A percentile compares a stretch with the other conserved stretches of the same genome.
phyloP scores from a whole-genome alignment of 1,140 invertebrate species.

The Listronotus oregonensis region DNA sequence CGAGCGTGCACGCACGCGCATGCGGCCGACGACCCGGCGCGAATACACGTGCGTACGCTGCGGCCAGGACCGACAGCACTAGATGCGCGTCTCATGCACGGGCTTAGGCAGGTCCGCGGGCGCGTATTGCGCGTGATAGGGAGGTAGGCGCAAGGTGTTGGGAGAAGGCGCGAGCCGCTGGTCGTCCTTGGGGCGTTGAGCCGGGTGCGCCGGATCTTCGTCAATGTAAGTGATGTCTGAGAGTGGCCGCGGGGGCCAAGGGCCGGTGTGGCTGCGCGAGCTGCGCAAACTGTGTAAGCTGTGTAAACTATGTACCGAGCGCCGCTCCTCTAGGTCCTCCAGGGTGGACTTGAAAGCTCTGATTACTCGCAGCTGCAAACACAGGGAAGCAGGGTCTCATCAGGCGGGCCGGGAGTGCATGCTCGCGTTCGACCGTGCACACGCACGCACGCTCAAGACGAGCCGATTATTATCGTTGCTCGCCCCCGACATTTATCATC shows the following conservation, averaged over 20 bases:
- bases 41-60: slow-evolving; percentile 33
- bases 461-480: slow-evolving; percentile 1
- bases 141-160: slow-evolving; percentile 52
- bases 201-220: slow-evolving; percentile 74
- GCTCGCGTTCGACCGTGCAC: slow-evolving; percentile 44
- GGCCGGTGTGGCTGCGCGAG: slow-evolving; percentile 78
- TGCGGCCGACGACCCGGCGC: slow-evolving; percentile 1
- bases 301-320: slow-evolving; percentile 96
- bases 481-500: slow-evolving; percentile 17
- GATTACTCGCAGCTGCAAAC: slow-evolving; percentile 99
- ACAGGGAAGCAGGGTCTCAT: slow-evolving; percentile 60
- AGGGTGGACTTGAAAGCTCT: slow-evolving; percentile 99
- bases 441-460: slow-evolving; percentile 37
- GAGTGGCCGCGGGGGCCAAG: slow-evolving; percentile 75
- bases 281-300: slow-evolving; percentile 92
- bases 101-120: slow-evolving; percentile 66
- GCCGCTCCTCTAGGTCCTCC: slow-evolving; percentile 98
- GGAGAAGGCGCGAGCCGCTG: slow-evolving; percentile 55
- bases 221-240: slow-evolving; percentile 92
- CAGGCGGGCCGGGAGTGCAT: slow-evolving; percentile 51
- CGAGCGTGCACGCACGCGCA: slow-evolving; percentile 17
- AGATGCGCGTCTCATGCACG: slow-evolving; percentile 75
- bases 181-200: slow-evolving; percentile 58
- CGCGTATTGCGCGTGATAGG: slow-evolving; percentile 54
- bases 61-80: slow-evolving; percentile 55